phyloP scores from a whole-genome alignment of 2,888 invertebrate genomes.

The Euphydryas editha region DNA sequence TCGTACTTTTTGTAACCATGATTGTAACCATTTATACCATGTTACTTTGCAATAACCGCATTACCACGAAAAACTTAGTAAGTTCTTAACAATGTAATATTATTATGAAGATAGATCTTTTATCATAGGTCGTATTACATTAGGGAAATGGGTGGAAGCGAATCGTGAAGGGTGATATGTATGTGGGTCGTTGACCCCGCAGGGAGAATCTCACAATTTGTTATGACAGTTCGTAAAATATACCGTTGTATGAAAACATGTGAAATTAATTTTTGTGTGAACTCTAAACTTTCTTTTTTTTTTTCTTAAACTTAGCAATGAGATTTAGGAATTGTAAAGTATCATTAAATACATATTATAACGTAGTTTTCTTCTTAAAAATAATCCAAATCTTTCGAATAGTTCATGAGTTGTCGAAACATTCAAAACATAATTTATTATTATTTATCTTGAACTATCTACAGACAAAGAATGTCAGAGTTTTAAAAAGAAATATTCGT shows the following conservation, averaged over 20 bases:
- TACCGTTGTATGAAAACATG: conserved; percentile 29
- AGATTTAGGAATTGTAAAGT: too few species aligned
- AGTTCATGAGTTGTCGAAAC: too few species aligned
- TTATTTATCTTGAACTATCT: too few species aligned
- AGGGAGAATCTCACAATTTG: conserved; percentile 34
- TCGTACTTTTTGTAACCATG: too few species aligned
- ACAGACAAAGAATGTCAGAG: too few species aligned
- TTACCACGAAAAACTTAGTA: conserved; percentile 33
- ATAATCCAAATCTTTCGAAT: too few species aligned
- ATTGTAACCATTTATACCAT: not conserved
- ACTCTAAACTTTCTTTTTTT: too few species aligned
- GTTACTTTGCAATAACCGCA: conserved; percentile 28
- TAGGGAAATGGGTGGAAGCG: conserved; percentile 41
- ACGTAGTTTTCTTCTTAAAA: too few species aligned
- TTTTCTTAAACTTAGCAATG: too few species aligned
- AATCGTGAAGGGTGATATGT: conserved; percentile 39
- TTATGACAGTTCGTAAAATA: conserved; percentile 36
- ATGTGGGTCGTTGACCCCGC: conserved; percentile 41
- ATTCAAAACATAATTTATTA: too few species aligned
- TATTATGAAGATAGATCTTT: conserved; percentile 40
- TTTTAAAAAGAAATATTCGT: too few species aligned
- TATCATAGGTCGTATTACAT: conserved; percentile 45
- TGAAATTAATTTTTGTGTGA: conserved; percentile 30
- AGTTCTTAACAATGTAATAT: conserved; percentile 35
- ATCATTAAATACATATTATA: too few species aligned